Conservation (phyloP, 2,113 vertebrate species). For the Ondatra zibethicus region DNA sequence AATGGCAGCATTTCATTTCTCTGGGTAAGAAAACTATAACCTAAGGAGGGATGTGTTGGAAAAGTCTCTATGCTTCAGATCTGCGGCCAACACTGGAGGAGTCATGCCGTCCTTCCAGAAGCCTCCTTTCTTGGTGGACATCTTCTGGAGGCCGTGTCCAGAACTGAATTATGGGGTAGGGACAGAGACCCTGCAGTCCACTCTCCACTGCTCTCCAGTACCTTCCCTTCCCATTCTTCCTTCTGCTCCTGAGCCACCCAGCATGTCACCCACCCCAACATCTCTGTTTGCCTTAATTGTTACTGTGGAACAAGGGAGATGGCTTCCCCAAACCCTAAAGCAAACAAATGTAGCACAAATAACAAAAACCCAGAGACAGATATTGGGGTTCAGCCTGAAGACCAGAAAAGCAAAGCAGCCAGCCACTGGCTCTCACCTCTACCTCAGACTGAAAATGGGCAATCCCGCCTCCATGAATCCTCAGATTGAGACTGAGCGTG, state of each 20-base stretch:
- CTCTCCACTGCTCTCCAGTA: neutral
- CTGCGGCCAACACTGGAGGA: neutral
- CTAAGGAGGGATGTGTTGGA: neutral
- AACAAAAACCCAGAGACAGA: too few species aligned
- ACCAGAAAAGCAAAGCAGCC: too few species aligned
- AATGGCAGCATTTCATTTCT: neutral
- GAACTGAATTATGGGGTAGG: neutral
- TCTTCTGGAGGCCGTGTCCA: neutral
- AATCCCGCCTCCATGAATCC: too few species aligned
- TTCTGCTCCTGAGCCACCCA: neutral
- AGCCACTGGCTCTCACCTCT: too few species aligned
- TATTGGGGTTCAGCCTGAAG: too few species aligned
- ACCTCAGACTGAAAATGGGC: too few species aligned
- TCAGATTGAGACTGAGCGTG: too few species aligned
- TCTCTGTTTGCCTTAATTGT: neutral
- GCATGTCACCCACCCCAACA: neutral
- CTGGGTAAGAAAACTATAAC: constrained; percentile 53
- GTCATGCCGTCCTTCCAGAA: neutral
- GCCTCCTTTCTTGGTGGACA: neutral
- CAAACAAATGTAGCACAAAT: too few species aligned
- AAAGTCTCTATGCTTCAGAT: neutral
- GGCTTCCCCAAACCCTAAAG: neutral
- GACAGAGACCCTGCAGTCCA: neutral
- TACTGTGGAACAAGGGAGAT: neutral
- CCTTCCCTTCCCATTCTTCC: neutral